A percentile compares a stretch with the other conserved stretches of the same genome.
These are phyloP conservation scores for Colius striatus DNA, from an alignment of 2,113 vertebrate genomes.

Conservation along the genomic window DNA sequence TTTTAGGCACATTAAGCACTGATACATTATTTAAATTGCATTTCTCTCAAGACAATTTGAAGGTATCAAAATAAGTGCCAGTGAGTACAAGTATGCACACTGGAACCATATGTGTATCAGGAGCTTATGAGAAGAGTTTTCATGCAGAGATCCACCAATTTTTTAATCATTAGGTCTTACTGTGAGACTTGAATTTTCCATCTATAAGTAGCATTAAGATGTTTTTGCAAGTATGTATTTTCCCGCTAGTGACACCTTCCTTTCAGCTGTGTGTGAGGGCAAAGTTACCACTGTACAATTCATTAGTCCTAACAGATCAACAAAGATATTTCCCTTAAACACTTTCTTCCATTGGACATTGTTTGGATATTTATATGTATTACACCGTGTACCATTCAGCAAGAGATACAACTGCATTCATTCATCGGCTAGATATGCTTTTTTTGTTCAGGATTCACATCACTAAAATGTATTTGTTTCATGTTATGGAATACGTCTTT, in stretches of 20 bases:
- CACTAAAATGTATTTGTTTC: neutral
- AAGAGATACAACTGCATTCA: neutral
- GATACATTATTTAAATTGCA: neutral
- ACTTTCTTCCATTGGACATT: neutral
- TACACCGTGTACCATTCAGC: neutral
- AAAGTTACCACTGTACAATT: neutral
- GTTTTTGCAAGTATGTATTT: neutral
- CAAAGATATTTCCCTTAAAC: neutral
- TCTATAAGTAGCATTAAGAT: neutral
- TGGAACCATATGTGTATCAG: neutral
- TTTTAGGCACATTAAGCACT: neutral
- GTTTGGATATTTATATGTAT: neutral
- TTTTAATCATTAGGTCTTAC: neutral
- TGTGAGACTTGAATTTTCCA: neutral
- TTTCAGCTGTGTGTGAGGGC: neutral
- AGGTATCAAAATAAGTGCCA: neutral
- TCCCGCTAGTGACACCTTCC: neutral
- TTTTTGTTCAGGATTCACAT: neutral
- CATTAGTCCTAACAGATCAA: neutral
- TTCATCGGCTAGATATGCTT: neutral
- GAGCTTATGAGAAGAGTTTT: neutral
- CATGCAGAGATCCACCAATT: neutral
- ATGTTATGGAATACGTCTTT: neutral
- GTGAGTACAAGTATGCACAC: neutral
- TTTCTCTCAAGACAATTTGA: neutral